phyloP scores from a whole-genome alignment of 2,113 vertebrate genomes.

The Alaudala cheleensis region DNA sequence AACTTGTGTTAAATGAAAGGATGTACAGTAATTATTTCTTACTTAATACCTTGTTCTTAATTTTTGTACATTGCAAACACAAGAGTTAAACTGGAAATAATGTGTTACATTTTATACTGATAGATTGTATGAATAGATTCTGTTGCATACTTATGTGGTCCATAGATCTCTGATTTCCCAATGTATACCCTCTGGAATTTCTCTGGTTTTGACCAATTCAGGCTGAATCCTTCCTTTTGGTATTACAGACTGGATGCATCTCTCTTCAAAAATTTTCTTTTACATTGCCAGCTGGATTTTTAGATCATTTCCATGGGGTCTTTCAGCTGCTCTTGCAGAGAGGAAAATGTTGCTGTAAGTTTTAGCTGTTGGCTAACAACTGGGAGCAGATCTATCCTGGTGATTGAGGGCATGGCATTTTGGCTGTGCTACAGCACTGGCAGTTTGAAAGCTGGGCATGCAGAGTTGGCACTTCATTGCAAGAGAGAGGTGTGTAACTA shows the following conservation, averaged over 20 bases:
- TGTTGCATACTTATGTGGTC: background rate
- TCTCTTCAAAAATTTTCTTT: background rate
- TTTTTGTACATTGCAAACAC: background rate
- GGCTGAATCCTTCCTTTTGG: background rate
- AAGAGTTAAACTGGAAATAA: background rate
- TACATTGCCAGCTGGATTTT: fast-evolving
- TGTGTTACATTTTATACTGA: background rate
- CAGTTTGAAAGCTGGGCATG: background rate
- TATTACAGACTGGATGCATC: background rate
- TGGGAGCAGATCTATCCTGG: fast-evolving
- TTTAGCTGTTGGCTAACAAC: background rate
- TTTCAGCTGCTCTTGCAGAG: background rate
- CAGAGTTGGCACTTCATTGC: background rate
- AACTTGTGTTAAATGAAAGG: background rate
- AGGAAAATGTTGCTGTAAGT: background rate
- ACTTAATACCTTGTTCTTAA: background rate
- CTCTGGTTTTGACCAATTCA: background rate
- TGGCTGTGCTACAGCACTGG: background rate
- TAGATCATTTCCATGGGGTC: background rate
- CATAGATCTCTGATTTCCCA: background rate
- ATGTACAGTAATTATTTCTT: background rate
- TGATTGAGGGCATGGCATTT: background rate
- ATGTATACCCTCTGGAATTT: background rate
- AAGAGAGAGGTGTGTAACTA: background rate
- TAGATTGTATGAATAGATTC: background rate